phyloP scores from a whole-genome alignment of 2,888 invertebrate species.

The Mimumesa dahlbomi region DNA sequence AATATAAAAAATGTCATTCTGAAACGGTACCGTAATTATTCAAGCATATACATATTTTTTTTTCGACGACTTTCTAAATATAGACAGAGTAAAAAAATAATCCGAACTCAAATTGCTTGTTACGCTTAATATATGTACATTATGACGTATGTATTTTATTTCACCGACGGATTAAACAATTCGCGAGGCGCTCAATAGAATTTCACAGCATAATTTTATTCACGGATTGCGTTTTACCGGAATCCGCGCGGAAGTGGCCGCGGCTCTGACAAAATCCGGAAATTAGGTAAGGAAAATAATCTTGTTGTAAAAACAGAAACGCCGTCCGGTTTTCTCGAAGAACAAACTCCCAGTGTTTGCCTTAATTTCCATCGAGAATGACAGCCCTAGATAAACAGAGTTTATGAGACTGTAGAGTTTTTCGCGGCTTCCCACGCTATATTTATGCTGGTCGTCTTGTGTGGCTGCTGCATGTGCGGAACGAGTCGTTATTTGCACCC shows the following conservation, averaged over 20 bases:
- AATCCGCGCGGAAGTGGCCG: not conserved
- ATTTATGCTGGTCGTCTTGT: conserved; percentile 11
- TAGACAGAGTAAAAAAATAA: no score
- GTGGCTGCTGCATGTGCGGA: conserved; percentile 1
- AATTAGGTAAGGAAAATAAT: not conserved
- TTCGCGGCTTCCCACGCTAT: conserved; percentile 12
- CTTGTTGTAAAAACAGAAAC: not conserved
- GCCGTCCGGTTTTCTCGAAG: not conserved
- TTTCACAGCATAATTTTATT: no score
- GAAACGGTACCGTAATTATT: no score
- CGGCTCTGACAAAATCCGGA: not conserved
- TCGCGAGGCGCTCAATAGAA: no score
- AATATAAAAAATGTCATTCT: no score
- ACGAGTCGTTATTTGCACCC: conserved; percentile 18
- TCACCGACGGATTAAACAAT: no score
- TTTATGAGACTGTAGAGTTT: conserved; percentile 10
- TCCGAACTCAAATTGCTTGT: no score
- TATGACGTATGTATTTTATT: no score
- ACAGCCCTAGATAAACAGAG: conserved; percentile 10
- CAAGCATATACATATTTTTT: no score
- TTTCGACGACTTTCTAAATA: no score
- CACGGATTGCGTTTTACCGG: no score
- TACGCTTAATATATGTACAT: no score
- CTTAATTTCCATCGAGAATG: conserved; percentile 19
- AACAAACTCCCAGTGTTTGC: conserved; percentile 6